Percentiles rank a stretch among this genome's conserved stretches.
Evolutionary conservation across 2,888 invertebrate genomes (phyloP).

Genomic region (Cephus rjabovi): DNA sequence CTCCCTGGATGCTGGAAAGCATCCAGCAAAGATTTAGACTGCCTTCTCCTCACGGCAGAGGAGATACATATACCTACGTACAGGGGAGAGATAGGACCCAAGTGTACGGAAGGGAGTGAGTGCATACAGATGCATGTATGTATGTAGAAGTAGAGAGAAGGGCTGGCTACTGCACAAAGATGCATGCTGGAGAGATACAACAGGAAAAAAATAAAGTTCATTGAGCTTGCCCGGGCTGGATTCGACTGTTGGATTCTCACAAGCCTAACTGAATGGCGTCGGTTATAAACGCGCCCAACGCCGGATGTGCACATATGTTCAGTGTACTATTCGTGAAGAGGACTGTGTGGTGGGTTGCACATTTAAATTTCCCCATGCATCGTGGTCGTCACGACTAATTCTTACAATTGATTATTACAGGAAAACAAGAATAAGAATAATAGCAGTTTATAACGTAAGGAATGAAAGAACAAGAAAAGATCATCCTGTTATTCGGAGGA

Average conservation of each 20-base stretch:
- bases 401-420: background rate
- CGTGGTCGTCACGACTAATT: background rate
- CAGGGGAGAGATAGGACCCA: background rate
- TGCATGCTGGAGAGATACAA: background rate
- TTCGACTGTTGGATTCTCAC: background rate
- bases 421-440: background rate
- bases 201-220: background rate
- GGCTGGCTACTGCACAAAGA: background rate
- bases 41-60: background rate
- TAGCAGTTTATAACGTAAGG: background rate
- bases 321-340: background rate
- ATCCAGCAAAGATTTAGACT: background rate
- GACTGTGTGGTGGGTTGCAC: background rate
- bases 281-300: slow-evolving; percentile 4
- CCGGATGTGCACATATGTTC: slow-evolving; percentile 7
- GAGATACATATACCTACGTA: background rate
- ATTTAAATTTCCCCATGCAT: background rate
- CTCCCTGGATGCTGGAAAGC: background rate
- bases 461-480: background rate
- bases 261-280: slow-evolving; percentile 1
- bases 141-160: background rate
- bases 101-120: background rate
- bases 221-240: background rate
- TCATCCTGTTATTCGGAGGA: background rate
- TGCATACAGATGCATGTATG: background rate